phyloP scores from a whole-genome alignment of 2,797 vertebrate genomes.

The Hipposideros larvatus region DNA sequence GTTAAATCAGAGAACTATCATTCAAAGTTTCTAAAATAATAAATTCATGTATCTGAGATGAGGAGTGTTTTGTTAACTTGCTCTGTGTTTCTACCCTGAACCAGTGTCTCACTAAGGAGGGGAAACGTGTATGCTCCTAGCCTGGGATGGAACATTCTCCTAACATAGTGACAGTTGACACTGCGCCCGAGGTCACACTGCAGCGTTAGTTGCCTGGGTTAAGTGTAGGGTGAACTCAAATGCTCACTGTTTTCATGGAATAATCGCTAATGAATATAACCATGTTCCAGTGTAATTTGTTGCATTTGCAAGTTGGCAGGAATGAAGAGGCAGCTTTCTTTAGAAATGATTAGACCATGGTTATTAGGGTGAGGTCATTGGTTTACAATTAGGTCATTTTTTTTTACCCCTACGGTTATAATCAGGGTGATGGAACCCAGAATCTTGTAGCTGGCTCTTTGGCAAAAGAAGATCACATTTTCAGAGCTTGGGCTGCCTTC shows the following conservation, averaged over 20 bases:
- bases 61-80: neutral
- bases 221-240: conserved; percentile 80
- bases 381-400: conserved; percentile 88
- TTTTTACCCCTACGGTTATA: conserved; percentile 83
- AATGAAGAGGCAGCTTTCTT: conserved; percentile 84
- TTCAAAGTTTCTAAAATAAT: neutral
- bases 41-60: neutral
- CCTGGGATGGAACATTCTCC: neutral
- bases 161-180: no score
- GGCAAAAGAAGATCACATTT: conserved; percentile 83
- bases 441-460: conserved; percentile 84
- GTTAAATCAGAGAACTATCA: conserved; percentile 50
- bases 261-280: conserved; percentile 88
- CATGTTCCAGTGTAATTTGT: conserved; percentile 86
- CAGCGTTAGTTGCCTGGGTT: conserved; percentile 61
- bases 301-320: conserved; percentile 88
- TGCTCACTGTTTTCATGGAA: conserved; percentile 83
- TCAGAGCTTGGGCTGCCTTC: conserved; percentile 82
- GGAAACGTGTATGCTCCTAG: neutral
- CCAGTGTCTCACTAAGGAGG: neutral
- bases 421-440: conserved; percentile 87
- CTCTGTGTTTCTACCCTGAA: neutral
- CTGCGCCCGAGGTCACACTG: neutral
- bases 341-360: conserved; percentile 85
- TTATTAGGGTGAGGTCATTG: conserved; percentile 87